Evolutionary conservation across 2,797 vertebrate species (phyloP).

Genomic region (Sternarchorhynchus goeldii): DNA sequence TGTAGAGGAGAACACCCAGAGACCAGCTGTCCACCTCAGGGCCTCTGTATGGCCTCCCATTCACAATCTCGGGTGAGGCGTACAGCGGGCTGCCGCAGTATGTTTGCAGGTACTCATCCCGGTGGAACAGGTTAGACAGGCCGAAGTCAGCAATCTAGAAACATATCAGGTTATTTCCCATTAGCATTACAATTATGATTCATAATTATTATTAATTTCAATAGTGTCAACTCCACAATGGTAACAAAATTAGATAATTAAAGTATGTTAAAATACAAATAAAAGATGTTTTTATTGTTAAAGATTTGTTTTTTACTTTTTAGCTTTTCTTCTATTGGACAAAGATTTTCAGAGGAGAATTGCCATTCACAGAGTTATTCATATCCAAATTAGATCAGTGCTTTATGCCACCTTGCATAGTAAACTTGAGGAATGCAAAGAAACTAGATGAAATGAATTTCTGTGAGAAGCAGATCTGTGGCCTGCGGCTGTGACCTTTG

Average conservation of each 20-base stretch:
- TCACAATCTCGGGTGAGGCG: constrained; percentile 95
- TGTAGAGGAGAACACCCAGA: constrained; percentile 92
- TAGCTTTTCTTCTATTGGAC: too few species aligned
- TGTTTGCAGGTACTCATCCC: constrained; percentile 88
- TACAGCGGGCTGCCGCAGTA: constrained; percentile 96
- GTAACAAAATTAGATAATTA: too few species aligned
- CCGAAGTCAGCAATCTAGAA: constrained; percentile 95
- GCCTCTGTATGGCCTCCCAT: constrained; percentile 89
- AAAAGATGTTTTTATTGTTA: too few species aligned
- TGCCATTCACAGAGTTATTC: background rate
- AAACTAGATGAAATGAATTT: background rate
- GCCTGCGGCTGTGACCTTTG: background rate
- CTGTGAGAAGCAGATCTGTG: background rate
- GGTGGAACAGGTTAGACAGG: constrained; percentile 89
- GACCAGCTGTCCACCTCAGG: constrained; percentile 99
- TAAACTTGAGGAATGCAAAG: constrained; percentile 7
- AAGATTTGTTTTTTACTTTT: too few species aligned
- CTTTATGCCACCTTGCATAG: background rate
- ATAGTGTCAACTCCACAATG: too few species aligned
- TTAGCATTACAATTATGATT: too few species aligned
- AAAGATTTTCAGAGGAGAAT: background rate
- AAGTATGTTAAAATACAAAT: background rate
- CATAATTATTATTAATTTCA: background rate
- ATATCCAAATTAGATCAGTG: background rate
- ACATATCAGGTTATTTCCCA: constrained; percentile 67